Conservation (phyloP, 2,888 invertebrate genomes). For the Sinhomidia bicolor region DNA sequence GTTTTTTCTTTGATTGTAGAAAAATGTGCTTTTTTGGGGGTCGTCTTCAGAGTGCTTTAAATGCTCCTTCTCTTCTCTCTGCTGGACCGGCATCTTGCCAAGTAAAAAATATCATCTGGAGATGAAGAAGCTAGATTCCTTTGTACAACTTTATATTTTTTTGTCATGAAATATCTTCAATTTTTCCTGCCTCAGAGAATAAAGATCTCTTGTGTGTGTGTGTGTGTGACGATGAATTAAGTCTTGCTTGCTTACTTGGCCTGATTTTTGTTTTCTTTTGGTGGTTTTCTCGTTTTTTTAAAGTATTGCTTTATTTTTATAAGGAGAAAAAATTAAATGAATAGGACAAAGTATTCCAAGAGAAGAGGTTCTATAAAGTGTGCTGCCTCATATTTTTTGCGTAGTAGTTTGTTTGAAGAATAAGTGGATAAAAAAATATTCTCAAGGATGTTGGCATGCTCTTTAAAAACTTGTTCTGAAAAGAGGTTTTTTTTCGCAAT, state of each 20-base stretch:
- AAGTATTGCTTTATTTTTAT: neutral
- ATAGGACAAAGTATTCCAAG: too few relatives aligned
- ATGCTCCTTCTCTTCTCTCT: conserved; percentile 8
- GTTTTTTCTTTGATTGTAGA: conserved; percentile 22
- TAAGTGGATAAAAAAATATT: too few relatives aligned
- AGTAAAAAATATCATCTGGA: conserved; percentile 76
- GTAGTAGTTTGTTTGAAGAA: neutral
- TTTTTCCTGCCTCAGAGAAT: neutral
- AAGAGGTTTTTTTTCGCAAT: too few relatives aligned
- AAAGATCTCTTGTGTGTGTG: neutral
- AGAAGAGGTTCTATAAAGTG: neutral
- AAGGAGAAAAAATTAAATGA: neutral
- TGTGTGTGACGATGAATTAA: conserved; percentile 13
- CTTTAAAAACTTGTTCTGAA: too few relatives aligned
- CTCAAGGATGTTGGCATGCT: too few relatives aligned
- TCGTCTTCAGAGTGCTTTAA: too few relatives aligned
- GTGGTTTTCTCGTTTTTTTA: neutral
- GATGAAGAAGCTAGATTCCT: conserved; percentile 59
- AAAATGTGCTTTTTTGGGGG: conserved; percentile 31
- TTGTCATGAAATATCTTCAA: neutral
- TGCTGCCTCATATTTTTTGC: neutral
- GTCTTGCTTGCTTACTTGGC: conserved; percentile 16
- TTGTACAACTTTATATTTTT: conserved; percentile 17
- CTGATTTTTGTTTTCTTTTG: conserved; percentile 14
- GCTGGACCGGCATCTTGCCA: conserved; percentile 78